Conservation (phyloP, 2,113 vertebrate species). For the Notechis scutatus region DNA sequence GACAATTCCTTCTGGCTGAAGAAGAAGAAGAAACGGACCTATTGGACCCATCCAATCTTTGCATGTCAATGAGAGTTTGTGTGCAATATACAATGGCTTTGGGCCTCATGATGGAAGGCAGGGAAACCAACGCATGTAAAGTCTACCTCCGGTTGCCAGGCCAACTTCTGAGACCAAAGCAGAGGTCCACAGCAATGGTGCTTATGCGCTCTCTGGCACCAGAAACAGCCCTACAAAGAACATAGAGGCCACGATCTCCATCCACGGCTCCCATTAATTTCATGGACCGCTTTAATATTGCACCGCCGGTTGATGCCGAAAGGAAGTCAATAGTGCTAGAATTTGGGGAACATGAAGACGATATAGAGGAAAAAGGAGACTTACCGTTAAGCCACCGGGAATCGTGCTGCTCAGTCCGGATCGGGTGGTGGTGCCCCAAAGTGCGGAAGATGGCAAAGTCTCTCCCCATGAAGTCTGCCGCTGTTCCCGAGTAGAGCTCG, state of each 20-base stretch:
- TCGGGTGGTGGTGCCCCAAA: slow-evolving; percentile 92
- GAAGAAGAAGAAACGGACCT: neutral
- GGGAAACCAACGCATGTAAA: neutral
- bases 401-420: slow-evolving; percentile 96
- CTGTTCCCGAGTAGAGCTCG: slow-evolving; percentile 93
- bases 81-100: neutral
- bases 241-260: slow-evolving; percentile 36
- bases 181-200: neutral
- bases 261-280: slow-evolving; percentile 24
- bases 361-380: slow-evolving; percentile 42
- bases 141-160: neutral
- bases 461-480: slow-evolving; percentile 97
- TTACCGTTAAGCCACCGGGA: slow-evolving; percentile 97
- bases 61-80: neutral
- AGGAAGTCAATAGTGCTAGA: slow-evolving; percentile 2
- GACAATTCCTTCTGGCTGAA: neutral
- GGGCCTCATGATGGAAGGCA: neutral
- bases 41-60: neutral
- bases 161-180: neutral
- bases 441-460: slow-evolving; percentile 98
- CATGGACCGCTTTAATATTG: slow-evolving; percentile 42
- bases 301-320: neutral
- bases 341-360: neutral
- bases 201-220: neutral
- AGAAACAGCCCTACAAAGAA: slow-evolving; percentile 49